phyloP scores from a whole-genome alignment of 2,113 vertebrate genomes.

The Cebidichthys violaceus region DNA sequence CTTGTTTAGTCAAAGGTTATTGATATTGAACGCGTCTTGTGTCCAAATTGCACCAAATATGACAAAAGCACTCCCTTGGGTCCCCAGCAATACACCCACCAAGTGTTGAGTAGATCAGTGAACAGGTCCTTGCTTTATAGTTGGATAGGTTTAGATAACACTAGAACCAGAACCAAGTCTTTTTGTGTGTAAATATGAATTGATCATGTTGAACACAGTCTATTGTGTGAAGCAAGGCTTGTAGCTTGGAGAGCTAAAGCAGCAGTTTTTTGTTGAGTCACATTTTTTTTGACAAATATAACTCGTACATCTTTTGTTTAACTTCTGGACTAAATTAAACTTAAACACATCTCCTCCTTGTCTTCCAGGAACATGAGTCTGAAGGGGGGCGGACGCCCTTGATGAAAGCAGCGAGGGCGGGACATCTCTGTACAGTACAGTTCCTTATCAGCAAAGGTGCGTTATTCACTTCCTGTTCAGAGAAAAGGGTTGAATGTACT shows the following conservation, averaged over 20 bases:
- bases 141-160: conserved; percentile 7
- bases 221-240: background rate
- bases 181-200: background rate
- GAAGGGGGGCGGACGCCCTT: conserved; percentile 98
- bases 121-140: background rate
- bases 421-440: conserved; percentile 98
- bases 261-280: background rate
- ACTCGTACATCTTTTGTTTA: background rate
- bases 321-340: background rate
- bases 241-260: background rate
- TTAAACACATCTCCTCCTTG: conserved; percentile 9
- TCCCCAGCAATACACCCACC: too few species aligned
- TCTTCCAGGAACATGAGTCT: conserved; percentile 94
- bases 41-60: too few species aligned
- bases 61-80: too few species aligned
- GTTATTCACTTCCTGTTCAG: conserved; percentile 36
- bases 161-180: background rate
- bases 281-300: background rate
- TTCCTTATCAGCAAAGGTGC: conserved; percentile 98
- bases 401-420: conserved; percentile 98
- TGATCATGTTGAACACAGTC: background rate
- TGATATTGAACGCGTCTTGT: too few species aligned
- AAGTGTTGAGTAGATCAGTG: too few species aligned
- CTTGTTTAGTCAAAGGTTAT: too few species aligned
- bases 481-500: background rate